A percentile compares a stretch with the other conserved stretches of the same genome.
These are phyloP conservation scores for Xenus cinereus DNA, from an alignment of 2,113 vertebrate genomes.

Conservation along the genomic window DNA sequence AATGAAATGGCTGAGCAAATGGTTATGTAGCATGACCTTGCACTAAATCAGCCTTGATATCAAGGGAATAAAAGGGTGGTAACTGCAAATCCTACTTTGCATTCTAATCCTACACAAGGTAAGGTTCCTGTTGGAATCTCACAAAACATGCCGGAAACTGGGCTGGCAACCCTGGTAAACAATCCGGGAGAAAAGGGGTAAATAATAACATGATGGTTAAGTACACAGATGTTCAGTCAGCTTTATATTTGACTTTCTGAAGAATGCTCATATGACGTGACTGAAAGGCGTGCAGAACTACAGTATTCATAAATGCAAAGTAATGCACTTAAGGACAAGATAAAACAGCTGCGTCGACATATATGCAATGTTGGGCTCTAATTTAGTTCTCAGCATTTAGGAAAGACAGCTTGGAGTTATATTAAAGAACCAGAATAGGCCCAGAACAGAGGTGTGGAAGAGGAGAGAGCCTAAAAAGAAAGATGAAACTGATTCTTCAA, in stretches of 20 bases:
- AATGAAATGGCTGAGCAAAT: not conserved
- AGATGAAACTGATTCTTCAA: constrained; percentile 6
- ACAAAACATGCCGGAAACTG: not conserved
- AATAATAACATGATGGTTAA: not conserved
- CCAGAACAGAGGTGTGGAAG: not conserved
- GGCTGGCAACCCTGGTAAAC: not conserved
- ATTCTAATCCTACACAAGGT: not conserved
- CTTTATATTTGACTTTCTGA: constrained; percentile 33
- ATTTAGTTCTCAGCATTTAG: not conserved
- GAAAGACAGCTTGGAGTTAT: not conserved
- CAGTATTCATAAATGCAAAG: constrained; percentile 28
- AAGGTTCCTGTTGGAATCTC: not conserved
- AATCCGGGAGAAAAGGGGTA: not conserved
- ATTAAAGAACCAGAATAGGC: not conserved
- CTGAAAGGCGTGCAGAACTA: not conserved
- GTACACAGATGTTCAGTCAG: constrained; percentile 17
- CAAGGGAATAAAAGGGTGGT: not conserved
- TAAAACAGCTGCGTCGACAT: constrained; percentile 3
- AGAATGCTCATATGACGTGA: not conserved
- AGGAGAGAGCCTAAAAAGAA: not conserved
- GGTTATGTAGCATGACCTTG: not conserved
- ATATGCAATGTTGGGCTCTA: not conserved
- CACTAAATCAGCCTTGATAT: not conserved
- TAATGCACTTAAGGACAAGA: constrained; percentile 13
- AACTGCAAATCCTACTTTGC: not conserved